phyloP scores from a whole-genome alignment of 1,140 invertebrate species.

The Drosophila bocki region DNA sequence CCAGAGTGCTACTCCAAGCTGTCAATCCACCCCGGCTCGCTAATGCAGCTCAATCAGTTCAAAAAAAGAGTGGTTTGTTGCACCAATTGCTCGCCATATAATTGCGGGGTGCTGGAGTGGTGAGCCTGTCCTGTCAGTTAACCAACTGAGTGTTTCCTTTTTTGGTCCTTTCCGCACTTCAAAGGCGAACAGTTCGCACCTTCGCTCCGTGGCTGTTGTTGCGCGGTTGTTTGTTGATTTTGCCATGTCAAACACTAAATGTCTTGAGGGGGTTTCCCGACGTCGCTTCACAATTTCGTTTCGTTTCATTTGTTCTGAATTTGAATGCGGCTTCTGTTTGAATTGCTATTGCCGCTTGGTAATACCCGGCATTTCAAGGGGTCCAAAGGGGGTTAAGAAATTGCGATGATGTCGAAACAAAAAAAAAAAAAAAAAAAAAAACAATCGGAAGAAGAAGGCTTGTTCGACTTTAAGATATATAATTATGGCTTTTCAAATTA shows the following conservation, averaged over 20 bases:
- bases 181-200: constrained; percentile 44
- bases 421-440: too few species aligned
- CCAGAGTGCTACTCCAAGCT: neutral
- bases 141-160: constrained; percentile 38
- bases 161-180: constrained; percentile 39
- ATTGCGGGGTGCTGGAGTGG: constrained; percentile 25
- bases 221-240: constrained; percentile 27
- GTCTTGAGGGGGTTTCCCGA: constrained; percentile 62
- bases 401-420: neutral
- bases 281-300: constrained; percentile 53
- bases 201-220: constrained; percentile 24
- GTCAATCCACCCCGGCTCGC: constrained; percentile 3
- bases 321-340: constrained; percentile 60
- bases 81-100: constrained; percentile 35
- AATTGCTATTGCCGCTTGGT: constrained; percentile 31
- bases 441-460: too few species aligned
- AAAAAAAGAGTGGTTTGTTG: constrained; percentile 26
- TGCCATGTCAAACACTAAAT: constrained; percentile 61
- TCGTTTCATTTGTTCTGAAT: constrained; percentile 74
- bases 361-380: constrained; percentile 8
- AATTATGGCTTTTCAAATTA: neutral
- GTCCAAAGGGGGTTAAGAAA: neutral
- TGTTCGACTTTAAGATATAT: neutral
- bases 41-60: constrained; percentile 17
- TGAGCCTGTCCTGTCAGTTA: constrained; percentile 19